Evolutionary conservation across 2,888 invertebrate genomes (phyloP), one percentile per base, ranked within the genome.

Genomic region (Subacronicta megacephala): DNA sequence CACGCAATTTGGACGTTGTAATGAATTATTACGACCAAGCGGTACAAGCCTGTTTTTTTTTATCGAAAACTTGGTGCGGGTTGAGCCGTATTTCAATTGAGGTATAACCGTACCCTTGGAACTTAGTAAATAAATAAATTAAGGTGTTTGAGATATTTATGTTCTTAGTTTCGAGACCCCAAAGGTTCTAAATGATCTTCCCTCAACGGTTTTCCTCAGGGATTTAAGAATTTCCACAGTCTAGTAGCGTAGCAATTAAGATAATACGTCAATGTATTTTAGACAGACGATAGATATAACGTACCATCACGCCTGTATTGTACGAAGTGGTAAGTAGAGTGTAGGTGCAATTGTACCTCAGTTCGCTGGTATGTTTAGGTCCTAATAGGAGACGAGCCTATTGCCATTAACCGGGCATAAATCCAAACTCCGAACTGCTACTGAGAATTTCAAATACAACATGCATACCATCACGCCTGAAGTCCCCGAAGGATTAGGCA

Each of bases 81-180:
- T 55, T 61, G 16, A 68, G 53, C 51, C 70, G 64, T 67, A 71
- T 70, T 67, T 73, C 76, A 70, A 46, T 18, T 51, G 46, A 55
- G 42, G 46, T 61, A 51, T 56, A 55, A 45, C n/a, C n/a, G n/a
- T 26, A 72, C 72, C 75, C 42, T 72, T 54, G 49, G 38, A 71
- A 68, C 45, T 76, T 42, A 56, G 74, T 78, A 80, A 82, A 78
- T 80, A 80, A 81, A 80, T 80, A 82, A 80, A 75, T 73, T 77
- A 64, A 68, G 67, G 57, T 44, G 56, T 42, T 55, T 59, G 57
- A 73, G 75, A 76, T n/a, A 81, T 80, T 80, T 77, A 72, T 73
- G 63, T 72, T 69, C 47, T 66, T 72, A 69, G 69, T 73, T 26
- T 70, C 53, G 54, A 71, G 65, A 65, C 73, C 76, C 71, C 23